Percentiles rank a stretch among this genome's conserved stretches.
Evolutionary conservation across 1,140 invertebrate genomes (phyloP).

Genomic region (Acromyrmex charruanus): DNA sequence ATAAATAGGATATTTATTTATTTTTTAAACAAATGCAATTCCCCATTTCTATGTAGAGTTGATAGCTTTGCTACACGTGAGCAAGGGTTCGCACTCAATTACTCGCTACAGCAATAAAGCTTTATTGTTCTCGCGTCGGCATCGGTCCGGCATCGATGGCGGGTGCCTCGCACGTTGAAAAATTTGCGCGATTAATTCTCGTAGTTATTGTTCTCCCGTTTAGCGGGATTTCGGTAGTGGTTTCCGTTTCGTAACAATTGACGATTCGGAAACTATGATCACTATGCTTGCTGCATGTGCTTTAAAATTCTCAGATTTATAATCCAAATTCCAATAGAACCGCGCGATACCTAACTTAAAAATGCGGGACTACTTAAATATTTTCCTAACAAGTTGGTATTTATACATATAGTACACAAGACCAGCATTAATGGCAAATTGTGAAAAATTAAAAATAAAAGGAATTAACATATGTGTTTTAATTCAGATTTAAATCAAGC

Average conservation of each 20-base stretch:
- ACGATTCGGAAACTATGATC: constrained; percentile 22
- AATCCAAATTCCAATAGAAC: constrained; percentile 27
- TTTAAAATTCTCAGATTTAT: constrained; percentile 68
- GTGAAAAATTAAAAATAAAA: constrained; percentile 1
- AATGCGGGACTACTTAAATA: background rate
- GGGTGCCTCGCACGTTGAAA: constrained; percentile 35
- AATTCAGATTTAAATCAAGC: background rate
- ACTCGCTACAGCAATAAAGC: constrained; percentile 40
- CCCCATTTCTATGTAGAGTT: background rate
- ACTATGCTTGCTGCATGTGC: background rate
- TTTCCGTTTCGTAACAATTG: constrained; percentile 64
- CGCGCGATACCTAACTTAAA: constrained; percentile 31
- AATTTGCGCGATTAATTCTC: constrained; percentile 60
- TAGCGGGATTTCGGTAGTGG: constrained; percentile 35
- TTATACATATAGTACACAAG: background rate
- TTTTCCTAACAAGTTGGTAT: background rate
- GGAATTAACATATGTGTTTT: background rate
- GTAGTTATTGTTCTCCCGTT: constrained; percentile 60
- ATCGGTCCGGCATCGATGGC: constrained; percentile 27
- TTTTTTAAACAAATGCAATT: constrained; percentile 27
- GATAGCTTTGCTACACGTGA: constrained; percentile 12
- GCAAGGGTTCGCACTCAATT: constrained; percentile 48
- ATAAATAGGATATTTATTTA: constrained; percentile 13
- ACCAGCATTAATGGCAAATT: background rate
- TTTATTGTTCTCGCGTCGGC: constrained; percentile 50